These are phyloP conservation scores for Amaurobius ferox DNA, from an alignment of 2,888 invertebrate species.

Conservation along the genomic window DNA sequence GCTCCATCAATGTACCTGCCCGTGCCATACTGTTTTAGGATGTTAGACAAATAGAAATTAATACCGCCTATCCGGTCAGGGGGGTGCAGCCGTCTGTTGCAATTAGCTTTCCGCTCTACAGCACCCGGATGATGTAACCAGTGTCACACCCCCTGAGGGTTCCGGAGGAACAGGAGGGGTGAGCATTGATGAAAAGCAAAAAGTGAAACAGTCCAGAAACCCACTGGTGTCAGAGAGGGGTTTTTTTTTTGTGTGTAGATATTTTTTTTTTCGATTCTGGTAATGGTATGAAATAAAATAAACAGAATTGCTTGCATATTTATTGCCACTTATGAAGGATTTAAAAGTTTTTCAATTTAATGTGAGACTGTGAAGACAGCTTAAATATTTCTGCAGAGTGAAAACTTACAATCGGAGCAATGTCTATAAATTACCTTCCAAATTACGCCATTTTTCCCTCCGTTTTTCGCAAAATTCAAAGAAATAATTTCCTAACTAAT, in stretches of 20 bases:
- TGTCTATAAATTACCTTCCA: too few relatives aligned
- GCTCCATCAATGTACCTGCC: conserved; percentile 6
- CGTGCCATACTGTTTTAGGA: not conserved
- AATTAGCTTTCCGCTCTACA: conserved; percentile 56
- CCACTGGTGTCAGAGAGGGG: not conserved
- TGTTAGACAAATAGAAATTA: conserved; percentile 66
- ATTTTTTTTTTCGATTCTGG: too few relatives aligned
- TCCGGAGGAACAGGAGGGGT: not conserved
- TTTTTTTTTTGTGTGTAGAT: not conserved
- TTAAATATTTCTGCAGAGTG: too few relatives aligned
- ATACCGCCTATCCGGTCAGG: conserved; percentile 16
- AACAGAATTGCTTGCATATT: too few relatives aligned
- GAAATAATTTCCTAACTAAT: too few relatives aligned
- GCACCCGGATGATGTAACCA: conserved; percentile 30
- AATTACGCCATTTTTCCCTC: too few relatives aligned
- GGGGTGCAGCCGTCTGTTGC: conserved; percentile 25
- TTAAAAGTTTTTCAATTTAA: too few relatives aligned
- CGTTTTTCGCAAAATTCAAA: too few relatives aligned
- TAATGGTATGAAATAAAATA: too few relatives aligned
- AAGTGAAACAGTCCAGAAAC: not conserved
- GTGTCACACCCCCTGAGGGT: conserved; percentile 23
- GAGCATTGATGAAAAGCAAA: conserved; percentile 3
- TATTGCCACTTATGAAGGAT: too few relatives aligned
- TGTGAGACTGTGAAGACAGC: too few relatives aligned
- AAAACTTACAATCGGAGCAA: too few relatives aligned